Base-by-base conservation (phyloP, 2,888 invertebrate genomes). In the Silvanus unidentatus region DNA sequence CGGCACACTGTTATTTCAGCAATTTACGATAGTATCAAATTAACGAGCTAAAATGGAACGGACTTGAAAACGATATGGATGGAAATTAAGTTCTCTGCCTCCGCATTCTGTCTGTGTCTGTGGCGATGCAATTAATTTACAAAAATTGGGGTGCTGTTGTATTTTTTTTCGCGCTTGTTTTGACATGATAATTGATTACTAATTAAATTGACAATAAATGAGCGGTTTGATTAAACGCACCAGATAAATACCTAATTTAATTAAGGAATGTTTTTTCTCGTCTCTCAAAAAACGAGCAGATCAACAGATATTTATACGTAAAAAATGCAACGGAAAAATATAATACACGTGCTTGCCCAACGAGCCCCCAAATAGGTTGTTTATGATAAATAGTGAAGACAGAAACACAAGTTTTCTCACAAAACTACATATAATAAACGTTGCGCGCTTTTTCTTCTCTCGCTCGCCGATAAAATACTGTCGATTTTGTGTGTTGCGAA, bases 351-450 rank as follows among this genome's bases (percentile, higher is more conserved):
- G 43, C 45, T 40, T 43, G 48, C 54, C 54, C 53, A 52, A 53
- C 50, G 48, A 53, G 54, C 57, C 58, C 53, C 57, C 58, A 55
- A 59, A 60, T 42, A 41, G 44, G 48, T 44, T 57, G 59, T 53
- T 59, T 59, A 59, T 53, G 59, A 58, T 58, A 59, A 60, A 62
- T 64, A 60, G 54, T 59, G 57, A 48, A 57, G 62, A 62, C 62
- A 62, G 60, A 59, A 65, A 65, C 65, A 65, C 57, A 53, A 55
- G 64, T 65, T 65, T 65, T 63, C 65, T 63, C 65, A 64, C 65
- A 62, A 58, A 57, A 54, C 37, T 53, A 59, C 59, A 59, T n/a
- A n/a, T 22, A 22, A 22, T 22, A 22, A 22, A 22, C 22, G 22
- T 22, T 22, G 22, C 22, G 22, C 22, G 3, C 8, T 22, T 22